Evolutionary conservation across 2,113 vertebrate species (phyloP).

Genomic region (Sigmodon hispidus): DNA sequence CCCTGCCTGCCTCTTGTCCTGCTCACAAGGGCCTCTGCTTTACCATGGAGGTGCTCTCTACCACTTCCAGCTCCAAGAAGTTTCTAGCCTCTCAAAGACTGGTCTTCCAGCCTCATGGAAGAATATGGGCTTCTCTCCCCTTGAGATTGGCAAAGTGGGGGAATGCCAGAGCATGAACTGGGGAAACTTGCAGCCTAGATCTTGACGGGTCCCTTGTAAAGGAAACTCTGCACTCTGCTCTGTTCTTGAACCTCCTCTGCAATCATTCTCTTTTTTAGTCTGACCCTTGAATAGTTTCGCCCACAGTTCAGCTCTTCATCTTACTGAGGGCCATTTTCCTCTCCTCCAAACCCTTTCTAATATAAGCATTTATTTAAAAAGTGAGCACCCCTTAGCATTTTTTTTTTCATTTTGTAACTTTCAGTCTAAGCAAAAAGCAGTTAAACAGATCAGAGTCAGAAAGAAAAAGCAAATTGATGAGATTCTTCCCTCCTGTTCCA

Average conservation of each 20-base stretch:
- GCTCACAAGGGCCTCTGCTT: not conserved
- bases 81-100: not conserved
- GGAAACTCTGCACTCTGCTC: not conserved
- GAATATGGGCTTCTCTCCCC: not conserved
- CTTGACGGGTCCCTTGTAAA: not conserved
- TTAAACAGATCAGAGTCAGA: conserved; percentile 52
- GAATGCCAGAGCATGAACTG: accelerated
- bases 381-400: not conserved
- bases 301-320: not conserved
- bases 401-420: conserved; percentile 21
- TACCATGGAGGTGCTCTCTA: not conserved
- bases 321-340: not conserved
- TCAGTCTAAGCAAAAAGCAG: conserved; percentile 12
- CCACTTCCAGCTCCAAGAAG: not conserved
- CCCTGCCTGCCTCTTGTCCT: not conserved
- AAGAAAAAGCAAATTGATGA: not conserved
- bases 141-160: not conserved
- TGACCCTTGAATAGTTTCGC: not conserved
- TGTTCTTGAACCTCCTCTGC: not conserved
- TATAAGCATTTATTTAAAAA: not conserved
- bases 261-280: not conserved
- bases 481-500: not conserved
- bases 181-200: not conserved
- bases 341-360: not conserved
- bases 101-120: not conserved